These are phyloP conservation scores for Callipepla californica DNA, from an alignment of 2,113 vertebrate species.

Conservation along the genomic window DNA sequence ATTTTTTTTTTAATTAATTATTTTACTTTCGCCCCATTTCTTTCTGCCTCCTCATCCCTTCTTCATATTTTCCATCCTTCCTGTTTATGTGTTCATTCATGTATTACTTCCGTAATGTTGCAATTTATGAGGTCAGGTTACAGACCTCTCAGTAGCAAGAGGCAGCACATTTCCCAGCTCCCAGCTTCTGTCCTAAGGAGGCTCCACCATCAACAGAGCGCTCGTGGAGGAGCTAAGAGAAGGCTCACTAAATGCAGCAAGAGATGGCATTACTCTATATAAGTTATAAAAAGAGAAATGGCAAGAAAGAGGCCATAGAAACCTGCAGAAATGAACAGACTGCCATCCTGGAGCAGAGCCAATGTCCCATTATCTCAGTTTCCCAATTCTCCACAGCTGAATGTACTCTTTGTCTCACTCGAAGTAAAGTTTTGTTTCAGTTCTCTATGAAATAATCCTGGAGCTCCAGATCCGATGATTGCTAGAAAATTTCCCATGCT, in stretches of 20 bases:
- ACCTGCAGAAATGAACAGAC: not conserved
- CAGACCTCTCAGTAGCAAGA: not conserved
- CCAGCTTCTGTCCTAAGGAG: not conserved
- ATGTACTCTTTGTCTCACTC: not conserved
- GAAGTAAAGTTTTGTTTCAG: not conserved
- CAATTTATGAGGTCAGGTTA: not conserved
- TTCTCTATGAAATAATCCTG: not conserved
- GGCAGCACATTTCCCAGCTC: not conserved
- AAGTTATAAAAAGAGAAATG: not conserved
- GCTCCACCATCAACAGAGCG: not conserved
- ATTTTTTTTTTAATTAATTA: not conserved
- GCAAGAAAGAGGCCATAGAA: not conserved
- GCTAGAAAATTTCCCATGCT: not conserved
- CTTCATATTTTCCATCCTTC: not conserved
- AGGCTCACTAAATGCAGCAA: not conserved
- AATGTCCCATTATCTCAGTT: not conserved
- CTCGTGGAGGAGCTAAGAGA: not conserved
- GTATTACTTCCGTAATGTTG: not conserved
- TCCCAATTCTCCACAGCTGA: not conserved
- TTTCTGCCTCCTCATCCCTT: not conserved
- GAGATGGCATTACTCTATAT: not conserved
- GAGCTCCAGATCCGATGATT: not conserved
- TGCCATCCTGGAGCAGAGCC: not conserved
- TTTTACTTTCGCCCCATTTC: not conserved
- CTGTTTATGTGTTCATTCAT: not conserved